These are phyloP conservation scores for Solenodon paradoxus DNA, from an alignment of 2,113 vertebrate genomes.

Conservation along the genomic window DNA sequence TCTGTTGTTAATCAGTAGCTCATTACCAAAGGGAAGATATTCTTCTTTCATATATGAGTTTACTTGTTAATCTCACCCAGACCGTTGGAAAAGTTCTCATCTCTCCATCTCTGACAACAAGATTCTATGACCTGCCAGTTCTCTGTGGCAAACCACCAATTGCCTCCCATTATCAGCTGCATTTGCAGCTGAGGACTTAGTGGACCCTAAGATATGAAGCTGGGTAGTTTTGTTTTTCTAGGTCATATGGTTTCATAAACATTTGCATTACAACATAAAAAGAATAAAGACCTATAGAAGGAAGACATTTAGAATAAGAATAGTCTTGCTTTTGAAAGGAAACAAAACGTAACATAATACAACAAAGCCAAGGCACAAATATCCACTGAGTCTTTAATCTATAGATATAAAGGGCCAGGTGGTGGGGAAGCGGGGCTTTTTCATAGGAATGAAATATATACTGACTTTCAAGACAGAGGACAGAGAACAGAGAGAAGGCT, in stretches of 20 bases:
- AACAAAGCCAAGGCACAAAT: neutral
- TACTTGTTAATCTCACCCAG: neutral
- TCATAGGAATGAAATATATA: neutral
- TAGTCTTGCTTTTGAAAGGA: neutral
- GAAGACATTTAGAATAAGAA: neutral
- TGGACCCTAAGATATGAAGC: neutral
- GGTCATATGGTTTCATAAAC: neutral
- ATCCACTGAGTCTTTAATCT: neutral
- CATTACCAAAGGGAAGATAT: neutral
- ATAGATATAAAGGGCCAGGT: neutral
- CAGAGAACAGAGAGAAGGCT: neutral
- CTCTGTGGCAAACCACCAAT: neutral
- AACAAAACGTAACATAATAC: neutral
- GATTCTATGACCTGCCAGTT: neutral
- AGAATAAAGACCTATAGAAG: neutral
- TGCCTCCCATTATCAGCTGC: neutral
- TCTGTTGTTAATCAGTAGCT: neutral
- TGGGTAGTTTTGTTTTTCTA: neutral
- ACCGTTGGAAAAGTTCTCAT: neutral
- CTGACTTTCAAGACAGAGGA: neutral
- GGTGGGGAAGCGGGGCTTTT: accelerated
- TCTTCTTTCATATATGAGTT: neutral
- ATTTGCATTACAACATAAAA: neutral
- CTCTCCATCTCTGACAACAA: neutral
- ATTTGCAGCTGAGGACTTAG: neutral